phyloP scores from a whole-genome alignment of 2,797 vertebrate species.

The Schizopygopsis pylzovi region DNA sequence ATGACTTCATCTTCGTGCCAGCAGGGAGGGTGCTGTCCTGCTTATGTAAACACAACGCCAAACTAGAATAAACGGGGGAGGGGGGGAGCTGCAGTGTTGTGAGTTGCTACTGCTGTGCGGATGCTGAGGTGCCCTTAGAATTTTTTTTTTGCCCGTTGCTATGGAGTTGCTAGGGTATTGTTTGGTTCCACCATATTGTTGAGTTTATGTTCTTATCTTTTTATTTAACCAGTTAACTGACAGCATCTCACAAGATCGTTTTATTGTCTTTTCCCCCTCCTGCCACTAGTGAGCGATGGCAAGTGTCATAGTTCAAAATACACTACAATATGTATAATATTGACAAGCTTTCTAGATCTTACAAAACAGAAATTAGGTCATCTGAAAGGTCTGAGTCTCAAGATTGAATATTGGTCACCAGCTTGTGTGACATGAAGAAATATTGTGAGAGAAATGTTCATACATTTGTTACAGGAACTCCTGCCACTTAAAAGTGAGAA shows the following conservation, averaged over 20 bases:
- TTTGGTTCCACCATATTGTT: background rate
- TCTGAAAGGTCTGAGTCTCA: background rate
- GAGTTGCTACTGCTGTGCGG: no score
- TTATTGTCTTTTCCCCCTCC: background rate
- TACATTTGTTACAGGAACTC: no score
- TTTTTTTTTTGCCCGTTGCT: background rate
- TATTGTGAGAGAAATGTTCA: no score
- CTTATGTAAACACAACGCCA: constrained; percentile 61
- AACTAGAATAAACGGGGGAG: background rate
- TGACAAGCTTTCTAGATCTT: no score
- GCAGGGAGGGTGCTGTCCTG: constrained; percentile 55
- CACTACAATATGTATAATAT: background rate
- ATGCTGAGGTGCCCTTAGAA: no score
- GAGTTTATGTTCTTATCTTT: no score
- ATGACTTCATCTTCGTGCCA: constrained; percentile 69
- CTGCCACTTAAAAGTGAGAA: no score
- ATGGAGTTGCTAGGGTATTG: background rate
- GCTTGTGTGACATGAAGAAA: background rate
- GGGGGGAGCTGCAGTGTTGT: no score
- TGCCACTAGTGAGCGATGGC: background rate
- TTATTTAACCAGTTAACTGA: background rate
- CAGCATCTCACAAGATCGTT: no score
- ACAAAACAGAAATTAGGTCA: background rate
- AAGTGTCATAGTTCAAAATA: background rate
- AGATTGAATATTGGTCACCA: background rate